Evolutionary conservation across 2,797 vertebrate genomes (phyloP).

Genomic region (Psittacula derbiana): DNA sequence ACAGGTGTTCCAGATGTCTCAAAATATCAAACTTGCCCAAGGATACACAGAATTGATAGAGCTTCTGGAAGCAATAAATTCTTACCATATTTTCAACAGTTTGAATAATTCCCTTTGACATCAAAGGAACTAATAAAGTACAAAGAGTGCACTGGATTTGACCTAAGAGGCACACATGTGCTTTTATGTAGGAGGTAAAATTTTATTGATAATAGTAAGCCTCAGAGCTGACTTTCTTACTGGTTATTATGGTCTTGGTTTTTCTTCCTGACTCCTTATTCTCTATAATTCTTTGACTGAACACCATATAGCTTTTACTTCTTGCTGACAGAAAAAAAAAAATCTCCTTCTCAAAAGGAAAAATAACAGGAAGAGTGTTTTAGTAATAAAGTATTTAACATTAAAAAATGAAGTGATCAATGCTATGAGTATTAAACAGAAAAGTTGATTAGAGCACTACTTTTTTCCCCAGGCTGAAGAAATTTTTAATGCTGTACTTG

Average conservation of each 20-base stretch:
- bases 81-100: neutral
- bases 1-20: neutral
- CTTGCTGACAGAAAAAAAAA: neutral
- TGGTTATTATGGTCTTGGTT: neutral
- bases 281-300: neutral
- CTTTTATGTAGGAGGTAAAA: neutral
- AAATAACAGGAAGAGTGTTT: neutral
- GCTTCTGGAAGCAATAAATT: conserved; percentile 5
- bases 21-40: neutral
- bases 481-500: neutral
- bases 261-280: neutral
- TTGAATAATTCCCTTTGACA: neutral
- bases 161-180: neutral
- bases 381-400: neutral
- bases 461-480: neutral
- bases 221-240: neutral
- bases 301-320: neutral
- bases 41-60: neutral
- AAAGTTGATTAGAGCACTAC: neutral
- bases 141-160: neutral
- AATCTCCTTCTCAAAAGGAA: neutral
- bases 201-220: neutral
- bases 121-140: conserved; percentile 2
- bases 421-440: neutral
- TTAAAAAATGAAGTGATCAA: neutral